These are phyloP conservation scores for Platerodrilus igneus DNA, from an alignment of 2,888 invertebrate species.

Conservation along the genomic window DNA sequence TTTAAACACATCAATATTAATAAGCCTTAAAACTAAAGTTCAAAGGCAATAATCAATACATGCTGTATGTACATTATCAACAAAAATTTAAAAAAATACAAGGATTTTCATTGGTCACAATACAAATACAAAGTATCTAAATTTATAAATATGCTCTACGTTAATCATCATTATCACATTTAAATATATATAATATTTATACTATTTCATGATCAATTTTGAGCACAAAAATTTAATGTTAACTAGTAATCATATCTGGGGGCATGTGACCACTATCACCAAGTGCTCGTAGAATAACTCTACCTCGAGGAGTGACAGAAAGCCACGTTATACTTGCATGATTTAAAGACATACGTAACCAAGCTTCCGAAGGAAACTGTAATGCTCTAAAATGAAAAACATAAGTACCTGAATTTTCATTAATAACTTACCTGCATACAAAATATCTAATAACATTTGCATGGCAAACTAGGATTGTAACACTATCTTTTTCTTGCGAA, in stretches of 20 bases:
- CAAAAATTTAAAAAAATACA: no score
- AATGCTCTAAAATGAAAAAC: constrained; percentile 66
- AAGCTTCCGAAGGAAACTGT: constrained; percentile 95
- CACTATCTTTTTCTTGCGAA: constrained; percentile 73
- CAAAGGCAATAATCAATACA: no score
- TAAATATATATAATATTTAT: no score
- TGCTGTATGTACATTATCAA: no score
- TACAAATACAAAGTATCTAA: no score
- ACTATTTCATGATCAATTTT: not conserved
- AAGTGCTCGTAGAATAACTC: constrained; percentile 72
- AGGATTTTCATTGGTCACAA: no score
- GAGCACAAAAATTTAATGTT: constrained; percentile 12
- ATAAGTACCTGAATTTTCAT: constrained; percentile 5
- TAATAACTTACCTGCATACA: constrained; percentile 25
- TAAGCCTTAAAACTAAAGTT: no score
- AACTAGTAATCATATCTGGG: constrained; percentile 61
- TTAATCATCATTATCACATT: no score
- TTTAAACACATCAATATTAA: no score
- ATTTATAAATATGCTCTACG: no score
- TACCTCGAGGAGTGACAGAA: constrained; percentile 78
- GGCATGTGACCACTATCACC: constrained; percentile 92
- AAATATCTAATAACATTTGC: constrained; percentile 89
- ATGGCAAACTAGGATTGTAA: constrained; percentile 92
- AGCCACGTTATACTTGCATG: constrained; percentile 94
- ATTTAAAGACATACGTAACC: constrained; percentile 87